Evolutionary conservation across 2,888 invertebrate species (phyloP), one percentile per base, ranked within the genome.

Genomic region (Rhyacophila evoluta): DNA sequence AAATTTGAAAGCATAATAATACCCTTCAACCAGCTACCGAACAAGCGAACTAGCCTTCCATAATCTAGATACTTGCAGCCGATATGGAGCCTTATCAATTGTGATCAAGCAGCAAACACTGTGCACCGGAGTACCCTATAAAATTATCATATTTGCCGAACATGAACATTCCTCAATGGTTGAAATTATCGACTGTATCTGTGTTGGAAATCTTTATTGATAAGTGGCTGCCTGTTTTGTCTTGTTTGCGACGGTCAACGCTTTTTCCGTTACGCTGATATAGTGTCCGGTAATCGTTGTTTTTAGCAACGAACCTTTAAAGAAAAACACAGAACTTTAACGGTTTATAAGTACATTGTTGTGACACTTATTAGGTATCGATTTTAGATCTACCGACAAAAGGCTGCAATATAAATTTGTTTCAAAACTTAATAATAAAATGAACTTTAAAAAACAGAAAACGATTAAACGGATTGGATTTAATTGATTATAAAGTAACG

Each of bases 171-270:
- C 67, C 25, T 15, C 39, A 36, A 72, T 77, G 36, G 33, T 11
- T 71, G 29, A 75, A 74, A 78, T 74, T 78, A 75, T 72, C 39
- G 12, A 29, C 55, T 70, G 37, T 78, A 78, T 78, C 78, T 70
- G 33, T 36, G 15, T 6, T 28, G 72, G 25, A 78, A 41, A 78
- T 78, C 78, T 78, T 29, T 67, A 27, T 71, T 55, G 78, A 78
- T 78, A 78, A 78, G 71, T 28, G 37, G 71, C 36, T 72, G 72
- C 72, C 67, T 71, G 55, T 71, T 76, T 71, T 36, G 12, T 10
- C 69, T 29, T 28, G 69, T 28, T 33, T n/a, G 11, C 28, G 28
- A 28, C 69, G 69, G n/a, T n/a, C n/a, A n/a, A n/a, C n/a, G n/a
- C n/a, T 69, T 69, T 68, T 28, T 69, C 69, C 69, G 69, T 73